A percentile compares a stretch with the other conserved stretches of the same genome.
Evolutionary conservation across 2,888 invertebrate species (phyloP).

Genomic region (Mesorhabditis sp.): DNA sequence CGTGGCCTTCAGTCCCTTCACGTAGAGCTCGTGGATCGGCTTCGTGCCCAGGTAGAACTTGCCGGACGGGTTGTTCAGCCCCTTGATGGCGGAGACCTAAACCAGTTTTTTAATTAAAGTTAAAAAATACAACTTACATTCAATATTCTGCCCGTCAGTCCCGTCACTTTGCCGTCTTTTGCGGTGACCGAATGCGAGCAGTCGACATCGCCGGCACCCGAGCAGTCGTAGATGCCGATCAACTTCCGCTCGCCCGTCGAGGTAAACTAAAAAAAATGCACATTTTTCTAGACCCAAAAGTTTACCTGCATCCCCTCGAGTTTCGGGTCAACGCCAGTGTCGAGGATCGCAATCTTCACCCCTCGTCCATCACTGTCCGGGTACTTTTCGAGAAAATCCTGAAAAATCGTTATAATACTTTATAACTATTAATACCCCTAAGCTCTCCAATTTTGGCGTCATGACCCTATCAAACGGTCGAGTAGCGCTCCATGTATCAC

Average conservation of each 20-base stretch:
- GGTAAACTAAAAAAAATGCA: slow-evolving; percentile 69
- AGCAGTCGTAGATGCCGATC: slow-evolving; percentile 88
- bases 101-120: slow-evolving; percentile 10
- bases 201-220: slow-evolving; percentile 93
- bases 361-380: slow-evolving; percentile 75
- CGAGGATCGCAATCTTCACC: slow-evolving; percentile 87
- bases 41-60: slow-evolving; percentile 83
- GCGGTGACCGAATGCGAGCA: slow-evolving; percentile 74
- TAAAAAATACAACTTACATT: slow-evolving; percentile 66
- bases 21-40: slow-evolving; percentile 80
- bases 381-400: slow-evolving; percentile 43
- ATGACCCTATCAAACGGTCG: background rate
- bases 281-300: background rate
- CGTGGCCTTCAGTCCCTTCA: slow-evolving; percentile 64
- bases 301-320: slow-evolving; percentile 82
- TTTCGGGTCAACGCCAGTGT: slow-evolving; percentile 95
- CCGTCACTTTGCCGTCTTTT: slow-evolving; percentile 70
- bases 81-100: slow-evolving; percentile 70
- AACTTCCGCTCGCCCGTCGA: slow-evolving; percentile 85
- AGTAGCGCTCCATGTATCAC: background rate
- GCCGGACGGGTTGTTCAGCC: slow-evolving; percentile 80
- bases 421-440: background rate
- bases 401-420: slow-evolving; percentile 8
- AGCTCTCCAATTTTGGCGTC: slow-evolving; percentile 4
- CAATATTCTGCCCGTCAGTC: slow-evolving; percentile 80